Evolutionary conservation across 2,888 invertebrate genomes (phyloP), one percentile per base, ranked within the genome.

Genomic region (Eupeodes luniger): DNA sequence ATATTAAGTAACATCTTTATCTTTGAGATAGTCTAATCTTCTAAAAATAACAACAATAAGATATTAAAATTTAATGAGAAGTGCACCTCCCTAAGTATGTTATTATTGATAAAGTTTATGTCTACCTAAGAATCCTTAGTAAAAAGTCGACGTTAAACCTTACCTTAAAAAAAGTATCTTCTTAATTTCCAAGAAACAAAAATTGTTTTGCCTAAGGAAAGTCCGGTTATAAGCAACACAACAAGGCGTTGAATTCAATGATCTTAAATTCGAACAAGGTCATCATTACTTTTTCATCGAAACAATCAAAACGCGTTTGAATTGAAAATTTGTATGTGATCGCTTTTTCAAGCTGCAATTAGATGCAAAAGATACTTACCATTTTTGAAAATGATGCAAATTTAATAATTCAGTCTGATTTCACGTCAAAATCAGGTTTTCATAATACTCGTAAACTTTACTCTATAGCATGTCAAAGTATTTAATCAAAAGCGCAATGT

Each of bases 351-450:
- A 27, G 47, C 19, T 55, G 40, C 44, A 70, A 55, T 55, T 44
- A 69, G 44, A 66, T 70, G 55, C 55, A 70, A 55, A 70, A 70
- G 36, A 69, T 53, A 69, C 69, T 69, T 69, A 55, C 70, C 53
- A 55, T 70, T 70, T 70, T 40, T 55, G 55, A 40, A 40, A 70
- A 70, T 27, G 55, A 70, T 70, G 49, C 69, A 69, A 10, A 36
- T 36, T 51, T 34, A 49, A 34, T 66, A 53, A 69, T 69, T 69
- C 51, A 69, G 16, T 53, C 66, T 49, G 36, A 27, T 4, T n/a
- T 36, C 34, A 51, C 16, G 53, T 53, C 69, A 70, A 44, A 55
- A 40, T 70, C 53, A 19, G 44, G 55, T 70, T 70, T 55, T 3
- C 40, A 40, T 40, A 40, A 7, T 40, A 40, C 27, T 27, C 27